Evolutionary conservation across 2,797 vertebrate species (phyloP).

Genomic region (Pangasius mekongensis): DNA sequence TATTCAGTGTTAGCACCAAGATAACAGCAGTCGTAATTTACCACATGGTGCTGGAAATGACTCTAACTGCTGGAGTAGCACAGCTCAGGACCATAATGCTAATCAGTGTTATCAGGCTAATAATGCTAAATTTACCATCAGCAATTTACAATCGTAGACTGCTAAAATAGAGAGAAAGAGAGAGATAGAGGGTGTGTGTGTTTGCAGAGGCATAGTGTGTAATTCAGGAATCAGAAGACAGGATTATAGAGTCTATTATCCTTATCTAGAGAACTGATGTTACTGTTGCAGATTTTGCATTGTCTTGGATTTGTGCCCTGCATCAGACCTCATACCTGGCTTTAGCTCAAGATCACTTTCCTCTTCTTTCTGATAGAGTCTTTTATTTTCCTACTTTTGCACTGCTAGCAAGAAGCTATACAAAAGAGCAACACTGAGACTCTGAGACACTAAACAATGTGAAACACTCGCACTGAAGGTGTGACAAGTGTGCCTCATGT

Average conservation of each 20-base stretch:
- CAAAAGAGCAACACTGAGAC: not conserved
- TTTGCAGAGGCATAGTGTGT: not conserved
- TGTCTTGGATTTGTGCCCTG: not conserved
- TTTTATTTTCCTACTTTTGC: not conserved
- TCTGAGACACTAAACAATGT: not conserved
- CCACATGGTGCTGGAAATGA: slow-evolving; percentile 20
- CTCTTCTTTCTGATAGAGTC: not conserved
- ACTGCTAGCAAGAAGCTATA: not conserved
- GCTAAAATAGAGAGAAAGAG: not conserved
- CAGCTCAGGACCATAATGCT: not conserved
- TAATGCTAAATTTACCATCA: slow-evolving; percentile 6
- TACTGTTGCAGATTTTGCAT: not conserved
- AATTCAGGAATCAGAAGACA: slow-evolving; percentile 36
- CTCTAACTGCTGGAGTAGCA: slow-evolving; percentile 5
- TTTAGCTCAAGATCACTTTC: not conserved
- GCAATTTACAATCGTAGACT: not conserved
- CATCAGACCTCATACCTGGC: not conserved
- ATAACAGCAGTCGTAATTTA: slow-evolving; percentile 24
- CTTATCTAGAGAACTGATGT: not conserved
- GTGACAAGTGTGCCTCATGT: not conserved
- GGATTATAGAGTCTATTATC: slow-evolving; percentile 46
- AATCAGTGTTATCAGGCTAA: slow-evolving; percentile 10
- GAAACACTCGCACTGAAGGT: not conserved
- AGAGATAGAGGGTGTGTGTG: not conserved
- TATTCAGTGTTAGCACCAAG: slow-evolving; percentile 23